A percentile compares a stretch with the other conserved stretches of the same genome.
Evolutionary conservation across 2,113 vertebrate genomes (phyloP).

Genomic region (Rhinoderma darwinii): DNA sequence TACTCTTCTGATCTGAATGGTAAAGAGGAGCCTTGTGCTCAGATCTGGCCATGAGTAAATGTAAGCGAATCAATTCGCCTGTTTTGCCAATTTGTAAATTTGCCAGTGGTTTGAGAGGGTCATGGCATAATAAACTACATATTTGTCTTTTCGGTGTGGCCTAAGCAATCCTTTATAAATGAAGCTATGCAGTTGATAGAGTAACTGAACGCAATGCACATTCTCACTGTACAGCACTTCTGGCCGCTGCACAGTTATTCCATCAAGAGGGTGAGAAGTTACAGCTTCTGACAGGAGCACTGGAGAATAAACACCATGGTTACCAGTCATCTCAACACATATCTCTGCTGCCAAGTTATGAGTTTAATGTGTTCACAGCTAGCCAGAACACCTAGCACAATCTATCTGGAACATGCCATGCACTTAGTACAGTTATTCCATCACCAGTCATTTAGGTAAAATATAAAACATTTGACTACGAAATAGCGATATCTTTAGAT

Average conservation of each 20-base stretch:
- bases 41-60: no score
- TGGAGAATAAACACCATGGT: conserved; percentile 1
- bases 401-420: not conserved
- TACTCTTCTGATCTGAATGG: no score
- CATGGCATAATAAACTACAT: not conserved
- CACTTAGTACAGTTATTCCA: not conserved
- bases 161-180: not conserved
- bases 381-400: conserved; percentile 10
- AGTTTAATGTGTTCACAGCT: not conserved
- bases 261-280: conserved; percentile 30
- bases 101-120: not conserved
- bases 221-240: not conserved
- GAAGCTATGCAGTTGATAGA: not conserved
- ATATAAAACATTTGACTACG: not conserved
- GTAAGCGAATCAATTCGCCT: no score
- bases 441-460: not conserved
- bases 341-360: conserved; percentile 13
- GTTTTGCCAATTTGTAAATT: no score
- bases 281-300: conserved; percentile 12
- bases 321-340: not conserved
- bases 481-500: not conserved
- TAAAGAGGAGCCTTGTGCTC: no score
- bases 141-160: not conserved
- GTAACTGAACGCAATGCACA: not conserved
- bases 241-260: conserved; percentile 7